phyloP scores from a whole-genome alignment of 2,797 vertebrate genomes.

The Sorex maritimensis region DNA sequence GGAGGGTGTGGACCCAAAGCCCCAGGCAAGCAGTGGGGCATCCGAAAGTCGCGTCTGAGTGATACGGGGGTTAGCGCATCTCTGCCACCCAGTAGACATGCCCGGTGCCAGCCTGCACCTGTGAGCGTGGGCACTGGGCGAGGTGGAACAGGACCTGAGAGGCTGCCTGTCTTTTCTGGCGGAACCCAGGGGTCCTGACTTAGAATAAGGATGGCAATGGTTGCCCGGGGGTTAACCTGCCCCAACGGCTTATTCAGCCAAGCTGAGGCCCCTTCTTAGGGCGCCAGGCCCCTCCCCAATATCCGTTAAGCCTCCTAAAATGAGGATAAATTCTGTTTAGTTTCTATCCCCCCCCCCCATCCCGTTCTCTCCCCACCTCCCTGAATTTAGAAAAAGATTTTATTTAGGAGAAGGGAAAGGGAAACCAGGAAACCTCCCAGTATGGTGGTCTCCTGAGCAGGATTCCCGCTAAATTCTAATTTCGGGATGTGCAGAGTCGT shows the following conservation, averaged over 20 bases:
- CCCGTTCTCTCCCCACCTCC: too few species aligned
- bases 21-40: slow-evolving; percentile 93
- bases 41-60: slow-evolving; percentile 93
- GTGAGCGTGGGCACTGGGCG: slow-evolving; percentile 86
- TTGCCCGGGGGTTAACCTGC: too few species aligned
- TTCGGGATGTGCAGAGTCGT: neutral
- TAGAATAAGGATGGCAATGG: too few species aligned
- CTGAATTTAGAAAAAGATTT: too few species aligned
- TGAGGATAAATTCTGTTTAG: neutral
- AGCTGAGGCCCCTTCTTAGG: too few species aligned
- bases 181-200: neutral
- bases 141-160: neutral
- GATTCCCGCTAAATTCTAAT: neutral
- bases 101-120: slow-evolving; percentile 93
- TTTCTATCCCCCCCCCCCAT: too few species aligned
- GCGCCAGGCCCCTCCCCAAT: neutral
- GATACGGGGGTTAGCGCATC: slow-evolving; percentile 90
- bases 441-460: too few species aligned
- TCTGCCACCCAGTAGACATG: slow-evolving; percentile 94
- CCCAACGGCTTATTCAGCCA: too few species aligned
- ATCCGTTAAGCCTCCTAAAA: neutral
- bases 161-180: too few species aligned
- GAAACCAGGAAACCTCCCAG: too few species aligned
- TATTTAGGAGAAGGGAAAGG: too few species aligned
- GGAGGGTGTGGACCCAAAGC: slow-evolving; percentile 94